A percentile compares a stretch with the other conserved stretches of the same genome.
Evolutionary conservation across 2,797 vertebrate genomes (phyloP).

Genomic region (Mastacembelus armatus): DNA sequence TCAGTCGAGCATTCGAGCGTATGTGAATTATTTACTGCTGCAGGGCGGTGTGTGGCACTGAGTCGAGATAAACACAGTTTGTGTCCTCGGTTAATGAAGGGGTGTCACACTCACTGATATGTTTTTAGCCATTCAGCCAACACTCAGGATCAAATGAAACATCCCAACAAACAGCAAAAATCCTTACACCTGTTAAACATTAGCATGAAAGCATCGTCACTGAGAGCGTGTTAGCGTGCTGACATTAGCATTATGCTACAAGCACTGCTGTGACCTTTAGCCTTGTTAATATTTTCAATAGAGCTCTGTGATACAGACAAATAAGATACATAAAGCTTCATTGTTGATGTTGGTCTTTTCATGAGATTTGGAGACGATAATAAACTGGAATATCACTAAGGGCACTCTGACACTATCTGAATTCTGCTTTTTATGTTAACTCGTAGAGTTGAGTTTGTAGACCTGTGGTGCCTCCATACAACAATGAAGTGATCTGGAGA

Average conservation of each 20-base stretch:
- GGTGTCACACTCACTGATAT: too few species aligned
- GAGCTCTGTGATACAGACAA: background rate
- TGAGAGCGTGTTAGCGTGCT: slow-evolving; percentile 3
- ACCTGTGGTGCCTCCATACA: too few species aligned
- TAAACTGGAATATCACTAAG: background rate
- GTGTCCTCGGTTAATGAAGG: background rate
- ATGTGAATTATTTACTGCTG: background rate
- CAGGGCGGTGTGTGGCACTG: background rate
- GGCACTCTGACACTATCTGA: background rate
- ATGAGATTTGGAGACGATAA: slow-evolving; percentile 8
- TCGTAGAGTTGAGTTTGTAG: too few species aligned
- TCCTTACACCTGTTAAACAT: background rate
- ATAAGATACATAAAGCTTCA: background rate
- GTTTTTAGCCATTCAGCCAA: too few species aligned
- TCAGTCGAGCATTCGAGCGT: too few species aligned
- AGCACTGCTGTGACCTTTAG: background rate
- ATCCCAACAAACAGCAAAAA: background rate
- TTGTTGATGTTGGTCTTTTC: background rate
- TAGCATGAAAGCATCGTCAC: background rate
- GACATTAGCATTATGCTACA: background rate
- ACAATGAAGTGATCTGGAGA: slow-evolving; percentile 27
- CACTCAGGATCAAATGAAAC: background rate
- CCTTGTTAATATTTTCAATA: background rate
- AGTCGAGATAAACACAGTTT: background rate
- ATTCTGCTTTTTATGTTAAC: background rate